Conservation (phyloP, 2,113 vertebrate genomes). For the Bos indicus region DNA sequence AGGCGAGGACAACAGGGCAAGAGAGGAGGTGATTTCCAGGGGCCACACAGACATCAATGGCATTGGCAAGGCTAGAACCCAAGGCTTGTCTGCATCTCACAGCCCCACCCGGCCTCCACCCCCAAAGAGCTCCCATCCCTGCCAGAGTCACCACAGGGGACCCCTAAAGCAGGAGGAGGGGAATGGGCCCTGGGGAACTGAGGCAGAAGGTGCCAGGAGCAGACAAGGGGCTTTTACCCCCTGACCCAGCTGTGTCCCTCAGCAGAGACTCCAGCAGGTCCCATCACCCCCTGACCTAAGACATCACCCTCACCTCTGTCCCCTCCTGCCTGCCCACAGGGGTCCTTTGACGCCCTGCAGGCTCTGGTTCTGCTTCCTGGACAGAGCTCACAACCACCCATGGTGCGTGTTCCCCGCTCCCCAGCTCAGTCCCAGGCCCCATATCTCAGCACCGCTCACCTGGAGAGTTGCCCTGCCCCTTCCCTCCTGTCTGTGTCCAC, state of each 20-base stretch:
- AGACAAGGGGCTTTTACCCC: not conserved
- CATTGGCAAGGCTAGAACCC: not conserved
- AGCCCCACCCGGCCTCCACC: not conserved
- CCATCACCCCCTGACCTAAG: not conserved
- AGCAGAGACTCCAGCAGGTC: not conserved
- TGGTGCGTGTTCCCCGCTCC: not conserved
- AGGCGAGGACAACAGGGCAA: not conserved
- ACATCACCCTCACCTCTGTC: not conserved
- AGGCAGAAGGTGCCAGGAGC: not conserved
- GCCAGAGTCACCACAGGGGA: not conserved
- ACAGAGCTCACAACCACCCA: not conserved
- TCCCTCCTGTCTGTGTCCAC: not conserved
- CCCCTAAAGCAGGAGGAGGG: not conserved
- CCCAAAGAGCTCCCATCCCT: not conserved
- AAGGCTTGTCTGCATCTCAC: not conserved
- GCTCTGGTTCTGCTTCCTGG: not conserved
- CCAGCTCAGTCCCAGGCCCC: not conserved
- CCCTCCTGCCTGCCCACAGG: not conserved
- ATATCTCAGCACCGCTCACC: not conserved
- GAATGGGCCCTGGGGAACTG: not conserved
- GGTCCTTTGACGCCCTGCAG: not conserved
- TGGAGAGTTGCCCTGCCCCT: not conserved
- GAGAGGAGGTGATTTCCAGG: not conserved
- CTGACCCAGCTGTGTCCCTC: not conserved
- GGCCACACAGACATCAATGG: not conserved